These are phyloP conservation scores for Muricea muricata DNA, from an alignment of 92 coral and sea anemone species.

Conservation along the genomic window DNA sequence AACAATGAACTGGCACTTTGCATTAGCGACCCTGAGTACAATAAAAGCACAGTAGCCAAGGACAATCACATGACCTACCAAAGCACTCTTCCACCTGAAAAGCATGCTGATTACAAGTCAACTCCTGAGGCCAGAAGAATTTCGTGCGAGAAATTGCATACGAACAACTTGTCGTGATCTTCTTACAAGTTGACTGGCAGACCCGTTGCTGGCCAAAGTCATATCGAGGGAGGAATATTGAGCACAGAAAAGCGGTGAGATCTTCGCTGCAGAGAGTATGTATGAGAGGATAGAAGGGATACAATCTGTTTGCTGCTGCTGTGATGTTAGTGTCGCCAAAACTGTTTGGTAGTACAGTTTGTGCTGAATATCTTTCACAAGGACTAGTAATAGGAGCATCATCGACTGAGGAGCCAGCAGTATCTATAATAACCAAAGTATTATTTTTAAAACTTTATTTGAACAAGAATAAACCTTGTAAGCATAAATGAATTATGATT, in stretches of 20 bases:
- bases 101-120: neutral
- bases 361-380: neutral
- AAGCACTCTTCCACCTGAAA: neutral
- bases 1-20: too few relatives aligned
- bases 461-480: too few relatives aligned
- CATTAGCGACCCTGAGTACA: neutral
- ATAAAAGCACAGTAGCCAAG: too few relatives aligned
- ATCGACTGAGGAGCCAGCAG: constrained; percentile 3
- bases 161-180: neutral
- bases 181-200: neutral
- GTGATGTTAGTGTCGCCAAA: neutral
- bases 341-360: neutral
- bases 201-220: neutral
- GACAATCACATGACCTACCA: neutral
- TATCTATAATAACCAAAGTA: neutral
- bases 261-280: neutral
- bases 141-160: constrained; percentile 30
- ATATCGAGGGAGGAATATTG: neutral
- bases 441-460: too few relatives aligned
- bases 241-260: neutral
- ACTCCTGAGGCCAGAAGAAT: constrained; percentile 27
- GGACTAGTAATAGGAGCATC: neutral
- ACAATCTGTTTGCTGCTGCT: neutral
- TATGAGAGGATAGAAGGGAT: neutral
- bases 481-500: too few relatives aligned